Percentiles rank a stretch among this genome's conserved stretches.
phyloP scores from a whole-genome alignment of 2,888 invertebrate genomes.

The Anthrax anthrax region DNA sequence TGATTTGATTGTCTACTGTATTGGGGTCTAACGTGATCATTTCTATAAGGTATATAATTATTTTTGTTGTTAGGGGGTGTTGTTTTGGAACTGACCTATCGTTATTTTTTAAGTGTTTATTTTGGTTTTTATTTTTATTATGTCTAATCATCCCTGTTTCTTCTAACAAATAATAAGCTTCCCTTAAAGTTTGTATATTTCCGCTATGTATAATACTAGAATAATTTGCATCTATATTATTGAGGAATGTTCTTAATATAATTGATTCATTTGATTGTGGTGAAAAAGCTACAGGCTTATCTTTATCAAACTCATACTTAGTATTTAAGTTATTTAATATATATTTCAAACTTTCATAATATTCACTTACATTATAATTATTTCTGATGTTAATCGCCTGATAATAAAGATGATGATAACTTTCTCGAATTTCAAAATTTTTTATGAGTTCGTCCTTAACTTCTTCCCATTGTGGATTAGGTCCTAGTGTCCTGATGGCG shows the following conservation, averaged over 20 bases:
- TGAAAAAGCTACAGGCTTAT: slow-evolving; percentile 11
- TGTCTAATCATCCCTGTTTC: slow-evolving; percentile 10
- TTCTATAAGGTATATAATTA: too few relatives aligned
- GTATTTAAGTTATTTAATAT: slow-evolving; percentile 13
- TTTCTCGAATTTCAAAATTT: slow-evolving; percentile 8
- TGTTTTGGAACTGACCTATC: neutral
- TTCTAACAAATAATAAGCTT: slow-evolving; percentile 11
- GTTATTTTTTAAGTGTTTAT: neutral
- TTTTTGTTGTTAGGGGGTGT: neutral
- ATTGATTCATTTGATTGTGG: slow-evolving; percentile 11
- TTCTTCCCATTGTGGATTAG: slow-evolving; percentile 8
- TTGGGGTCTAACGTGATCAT: too few relatives aligned
- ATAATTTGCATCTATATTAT: slow-evolving; percentile 9
- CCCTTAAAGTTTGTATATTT: slow-evolving; percentile 8
- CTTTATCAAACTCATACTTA: slow-evolving; percentile 10
- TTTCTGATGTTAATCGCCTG: slow-evolving; percentile 7
- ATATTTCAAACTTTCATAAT: slow-evolving; percentile 10
- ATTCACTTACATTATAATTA: slow-evolving; percentile 11
- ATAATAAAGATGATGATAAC: slow-evolving; percentile 8
- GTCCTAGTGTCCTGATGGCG: slow-evolving; percentile 9
- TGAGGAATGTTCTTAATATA: slow-evolving; percentile 11
- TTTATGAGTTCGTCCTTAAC: slow-evolving; percentile 9
- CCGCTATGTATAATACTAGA: slow-evolving; percentile 11
- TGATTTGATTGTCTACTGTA: neutral
- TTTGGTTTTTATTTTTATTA: neutral